A percentile compares a stretch with the other conserved stretches of the same genome.
Conservation (phyloP, 2,113 vertebrate species). For the Nerophis lumbriciformis region DNA sequence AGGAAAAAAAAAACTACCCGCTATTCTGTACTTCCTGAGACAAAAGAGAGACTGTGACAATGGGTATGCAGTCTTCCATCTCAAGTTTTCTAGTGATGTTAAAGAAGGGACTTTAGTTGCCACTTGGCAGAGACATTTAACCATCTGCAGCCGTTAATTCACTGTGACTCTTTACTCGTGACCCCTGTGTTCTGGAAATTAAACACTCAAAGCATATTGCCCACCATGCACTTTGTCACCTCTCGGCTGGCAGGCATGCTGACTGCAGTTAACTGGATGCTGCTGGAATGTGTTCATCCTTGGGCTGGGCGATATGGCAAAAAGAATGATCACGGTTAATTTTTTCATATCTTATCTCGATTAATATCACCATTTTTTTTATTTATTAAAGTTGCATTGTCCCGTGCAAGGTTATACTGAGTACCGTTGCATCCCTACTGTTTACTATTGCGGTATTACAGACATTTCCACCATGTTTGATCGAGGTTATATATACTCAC, state of each 20-base stretch:
- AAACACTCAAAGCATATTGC: slow-evolving; percentile 32
- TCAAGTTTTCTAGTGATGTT: slow-evolving; percentile 20
- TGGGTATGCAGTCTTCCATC: slow-evolving; percentile 18
- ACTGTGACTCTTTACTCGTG: slow-evolving; percentile 29
- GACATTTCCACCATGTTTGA: no score
- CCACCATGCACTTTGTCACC: slow-evolving; percentile 45
- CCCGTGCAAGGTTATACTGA: no score
- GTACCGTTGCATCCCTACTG: no score
- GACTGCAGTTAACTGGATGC: slow-evolving; percentile 32
- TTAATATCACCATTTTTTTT: no score
- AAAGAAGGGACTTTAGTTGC: slow-evolving; percentile 31
- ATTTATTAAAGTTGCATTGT: no score
- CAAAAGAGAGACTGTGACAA: slow-evolving; percentile 10
- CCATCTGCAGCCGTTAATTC: slow-evolving; percentile 44
- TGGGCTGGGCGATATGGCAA: not conserved
- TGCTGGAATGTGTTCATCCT: slow-evolving; percentile 44
- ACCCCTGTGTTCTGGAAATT: slow-evolving; percentile 28
- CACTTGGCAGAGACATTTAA: slow-evolving; percentile 38
- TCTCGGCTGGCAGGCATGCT: slow-evolving; percentile 33
- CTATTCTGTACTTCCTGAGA: slow-evolving; percentile 45
- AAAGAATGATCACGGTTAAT: no score
- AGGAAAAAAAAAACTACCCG: slow-evolving; percentile 48
- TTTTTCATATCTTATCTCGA: no score
- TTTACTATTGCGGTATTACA: no score
- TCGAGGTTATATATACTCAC: no score